Base-by-base conservation (phyloP, 2,113 vertebrate genomes). In the Tragelaphus buxtoni region DNA sequence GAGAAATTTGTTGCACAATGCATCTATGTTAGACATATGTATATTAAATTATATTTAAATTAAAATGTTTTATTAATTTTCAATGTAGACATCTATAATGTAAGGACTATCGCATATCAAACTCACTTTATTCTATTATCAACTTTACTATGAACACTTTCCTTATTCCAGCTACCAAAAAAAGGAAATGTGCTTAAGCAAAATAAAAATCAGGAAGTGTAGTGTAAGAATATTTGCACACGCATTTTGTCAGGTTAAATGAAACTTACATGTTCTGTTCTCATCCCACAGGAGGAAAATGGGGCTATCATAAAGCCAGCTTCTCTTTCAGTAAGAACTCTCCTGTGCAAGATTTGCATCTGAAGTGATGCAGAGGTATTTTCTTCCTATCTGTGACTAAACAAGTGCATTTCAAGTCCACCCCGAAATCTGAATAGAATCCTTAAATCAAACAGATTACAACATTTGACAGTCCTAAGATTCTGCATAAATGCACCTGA, bases 191-290 rank as follows among this genome's bases (percentile, higher is more conserved):
- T 13, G 3, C 72, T 35, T 56, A 91, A 87, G 39, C 96, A 90
- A 95, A 97, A 94, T 91, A 72, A 72, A 96, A 96, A 83, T n/a
- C 30, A 63, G 20, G 81, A 93, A 17, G 61, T 95, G 13, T 39
- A 39, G 5, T 35, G 58, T 95, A 94, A 93, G 86, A 98, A 69
- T 97, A 94, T 86, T 17, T 88, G 13, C 94, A 94, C 79, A 74
- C 85, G 8, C 74, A 97, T 88, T 87, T 89, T 18, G 28, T 16
- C 60, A 72, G 26, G 4, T 77, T 88, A 92, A 90, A 83, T 83
- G 30, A 58, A 84, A 74, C 18, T 86, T 49, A 56, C 90, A 51
- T 7, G 7, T 9, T 90, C 30, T 26, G 6, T 85, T 24, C 4
- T 56, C 18, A 58, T 13, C 12, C 22, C 28, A 49, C 13, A n/a